Evolutionary conservation across 2,113 vertebrate species (phyloP).

Genomic region (Apistogramma diplotaenia): DNA sequence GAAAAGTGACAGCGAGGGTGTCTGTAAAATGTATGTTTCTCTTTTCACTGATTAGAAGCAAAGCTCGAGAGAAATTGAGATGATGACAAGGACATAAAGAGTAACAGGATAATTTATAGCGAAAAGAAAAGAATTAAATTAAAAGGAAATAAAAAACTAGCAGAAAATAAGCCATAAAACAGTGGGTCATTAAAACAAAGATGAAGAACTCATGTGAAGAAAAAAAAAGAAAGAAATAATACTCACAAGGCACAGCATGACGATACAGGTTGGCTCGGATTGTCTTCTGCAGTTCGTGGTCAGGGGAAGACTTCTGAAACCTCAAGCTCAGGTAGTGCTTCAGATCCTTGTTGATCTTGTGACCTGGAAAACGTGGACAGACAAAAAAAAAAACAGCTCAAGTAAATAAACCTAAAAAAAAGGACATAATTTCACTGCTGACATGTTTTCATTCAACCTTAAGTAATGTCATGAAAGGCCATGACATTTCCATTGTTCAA

Average conservation of each 20-base stretch:
- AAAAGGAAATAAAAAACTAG: constrained; percentile 1
- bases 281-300: constrained; percentile 91
- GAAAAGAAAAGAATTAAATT: neutral
- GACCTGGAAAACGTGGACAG: constrained; percentile 77
- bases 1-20: neutral
- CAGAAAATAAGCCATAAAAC: constrained; percentile 9
- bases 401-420: neutral
- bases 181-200: constrained; percentile 8
- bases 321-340: constrained; percentile 90
- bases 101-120: neutral
- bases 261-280: constrained; percentile 94
- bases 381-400: constrained; percentile 8
- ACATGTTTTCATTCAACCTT: neutral
- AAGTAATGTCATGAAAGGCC: neutral
- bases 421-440: neutral
- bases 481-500: constrained; percentile 8
- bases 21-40: neutral
- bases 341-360: constrained; percentile 90
- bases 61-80: neutral
- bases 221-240: neutral
- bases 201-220: neutral
- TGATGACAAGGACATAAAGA: neutral
- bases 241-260: constrained; percentile 98
- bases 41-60: neutral
- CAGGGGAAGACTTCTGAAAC: constrained; percentile 90